phyloP scores from a whole-genome alignment of 2,797 vertebrate genomes.

The Todus mexicanus region DNA sequence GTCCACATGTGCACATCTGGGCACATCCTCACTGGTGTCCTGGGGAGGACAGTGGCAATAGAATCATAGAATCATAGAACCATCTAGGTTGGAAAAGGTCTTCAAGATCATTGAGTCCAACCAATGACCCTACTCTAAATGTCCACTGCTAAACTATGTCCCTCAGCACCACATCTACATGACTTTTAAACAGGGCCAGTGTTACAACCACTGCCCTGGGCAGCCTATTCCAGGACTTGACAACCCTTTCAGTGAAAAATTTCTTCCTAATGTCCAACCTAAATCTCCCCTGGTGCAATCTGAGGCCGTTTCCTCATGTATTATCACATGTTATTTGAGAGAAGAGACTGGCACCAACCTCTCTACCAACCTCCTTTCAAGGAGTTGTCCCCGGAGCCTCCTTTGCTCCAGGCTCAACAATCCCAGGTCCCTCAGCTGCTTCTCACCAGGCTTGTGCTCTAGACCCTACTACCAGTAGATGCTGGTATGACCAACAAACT shows the following conservation, averaged over 20 bases:
- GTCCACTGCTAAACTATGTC: background rate
- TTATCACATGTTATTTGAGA: background rate
- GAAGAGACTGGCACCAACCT: background rate
- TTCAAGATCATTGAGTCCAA: background rate
- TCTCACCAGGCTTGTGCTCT: background rate
- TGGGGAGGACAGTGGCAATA: background rate
- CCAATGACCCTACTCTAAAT: background rate
- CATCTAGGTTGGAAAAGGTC: background rate
- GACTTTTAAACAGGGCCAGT: background rate
- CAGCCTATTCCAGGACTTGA: background rate
- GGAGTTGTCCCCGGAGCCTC: background rate
- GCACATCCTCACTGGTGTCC: background rate
- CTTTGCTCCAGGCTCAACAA: background rate
- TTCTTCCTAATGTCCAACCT: background rate
- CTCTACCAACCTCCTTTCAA: background rate
- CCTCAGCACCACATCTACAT: background rate
- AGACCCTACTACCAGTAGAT: background rate
- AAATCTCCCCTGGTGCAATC: background rate
- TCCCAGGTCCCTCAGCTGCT: background rate
- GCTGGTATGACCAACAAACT: background rate
- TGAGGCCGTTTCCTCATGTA: background rate
- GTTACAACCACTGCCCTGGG: background rate
- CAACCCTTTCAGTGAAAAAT: background rate
- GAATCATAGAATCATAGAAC: background rate
- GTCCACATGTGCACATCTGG: background rate